Evolutionary conservation across 1,140 invertebrate genomes (phyloP), one percentile per base, ranked within the genome.

Genomic region (Ectropis grisescens): DNA sequence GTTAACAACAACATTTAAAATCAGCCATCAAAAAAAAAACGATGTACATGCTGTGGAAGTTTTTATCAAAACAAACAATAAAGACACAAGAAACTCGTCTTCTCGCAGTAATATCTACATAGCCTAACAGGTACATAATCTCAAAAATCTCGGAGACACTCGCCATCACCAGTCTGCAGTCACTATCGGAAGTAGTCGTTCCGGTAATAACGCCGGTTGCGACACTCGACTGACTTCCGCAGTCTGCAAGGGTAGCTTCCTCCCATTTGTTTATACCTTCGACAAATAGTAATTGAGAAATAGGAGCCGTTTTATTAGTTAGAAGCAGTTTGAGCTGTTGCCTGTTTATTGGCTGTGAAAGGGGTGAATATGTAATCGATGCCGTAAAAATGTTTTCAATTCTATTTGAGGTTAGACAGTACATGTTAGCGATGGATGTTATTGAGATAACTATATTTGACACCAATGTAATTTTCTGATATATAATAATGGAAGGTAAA

Each of bases 141-240:
- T 33, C 25, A 36, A 47, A 47, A 47, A 47, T 47, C 28, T 31
- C 38, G 26, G 50, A 40, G 39, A 47, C 34, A 43, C 31, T 45
- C 33, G 39, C 33, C 29, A 15, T 42, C 39, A 38, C 14, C n/a
- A 19, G 35, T 67, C 62, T 61, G 55, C 71, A 66, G 70, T 70
- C 61, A 50, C 44, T 40, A 54, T 48, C 66, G 74, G 70, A 79
- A 69, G 65, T 61, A 69, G 62, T 74, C 60, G 55, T 69, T 58
- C 67, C 60, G 58, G 69, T 69, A 67, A 72, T 74, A 80, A 80
- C 67, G 70, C 66, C 71, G 62, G 56, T 51, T 55, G 46, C 59
- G 69, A 76, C 68, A 72, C 69, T 72, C 61, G 57, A 48, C 50
- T 45, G 49, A 37, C 55, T 72, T 80, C 69, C 71, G 67, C 55